Percentiles rank a stretch among this genome's conserved stretches.
phyloP scores from a whole-genome alignment of 2,113 vertebrate genomes.

The Diphyllodes magnificus region DNA sequence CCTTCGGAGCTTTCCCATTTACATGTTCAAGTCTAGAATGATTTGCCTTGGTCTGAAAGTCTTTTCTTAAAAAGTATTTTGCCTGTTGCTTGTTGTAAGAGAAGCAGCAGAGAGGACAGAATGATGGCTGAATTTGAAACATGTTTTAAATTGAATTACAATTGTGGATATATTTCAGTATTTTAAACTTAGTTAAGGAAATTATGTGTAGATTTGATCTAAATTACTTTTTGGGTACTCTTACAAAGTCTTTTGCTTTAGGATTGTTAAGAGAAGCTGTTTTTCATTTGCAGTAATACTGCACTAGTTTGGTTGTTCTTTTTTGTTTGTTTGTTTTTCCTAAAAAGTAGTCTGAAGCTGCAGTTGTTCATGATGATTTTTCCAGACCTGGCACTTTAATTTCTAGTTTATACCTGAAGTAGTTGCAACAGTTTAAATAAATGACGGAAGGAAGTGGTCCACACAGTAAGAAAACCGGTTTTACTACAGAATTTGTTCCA shows the following conservation, averaged over 20 bases:
- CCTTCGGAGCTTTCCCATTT: not conserved
- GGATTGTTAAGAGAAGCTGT: not conserved
- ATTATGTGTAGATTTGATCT: not conserved
- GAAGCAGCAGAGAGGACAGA: not conserved
- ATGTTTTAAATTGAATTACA: not conserved
- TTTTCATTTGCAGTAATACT: not conserved
- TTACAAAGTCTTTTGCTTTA: not conserved
- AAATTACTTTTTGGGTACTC: not conserved
- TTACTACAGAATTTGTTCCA: not conserved
- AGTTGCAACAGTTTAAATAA: not conserved
- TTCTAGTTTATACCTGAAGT: not conserved
- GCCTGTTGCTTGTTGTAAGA: not conserved
- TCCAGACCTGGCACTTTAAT: not conserved
- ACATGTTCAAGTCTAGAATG: not conserved
- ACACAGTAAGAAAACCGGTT: not conserved
- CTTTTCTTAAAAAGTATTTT: not conserved
- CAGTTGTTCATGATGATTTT: not conserved
- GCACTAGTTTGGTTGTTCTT: not conserved
- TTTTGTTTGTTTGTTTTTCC: not conserved
- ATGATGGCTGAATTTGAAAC: not conserved
- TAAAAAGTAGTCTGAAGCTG: not conserved
- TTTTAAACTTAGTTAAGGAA: not conserved
- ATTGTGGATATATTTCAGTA: not conserved
- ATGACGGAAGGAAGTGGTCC: not conserved
- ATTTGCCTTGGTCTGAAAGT: not conserved